phyloP scores from a whole-genome alignment of 2,113 vertebrate genomes.

The Macroglossus sobrinus region DNA sequence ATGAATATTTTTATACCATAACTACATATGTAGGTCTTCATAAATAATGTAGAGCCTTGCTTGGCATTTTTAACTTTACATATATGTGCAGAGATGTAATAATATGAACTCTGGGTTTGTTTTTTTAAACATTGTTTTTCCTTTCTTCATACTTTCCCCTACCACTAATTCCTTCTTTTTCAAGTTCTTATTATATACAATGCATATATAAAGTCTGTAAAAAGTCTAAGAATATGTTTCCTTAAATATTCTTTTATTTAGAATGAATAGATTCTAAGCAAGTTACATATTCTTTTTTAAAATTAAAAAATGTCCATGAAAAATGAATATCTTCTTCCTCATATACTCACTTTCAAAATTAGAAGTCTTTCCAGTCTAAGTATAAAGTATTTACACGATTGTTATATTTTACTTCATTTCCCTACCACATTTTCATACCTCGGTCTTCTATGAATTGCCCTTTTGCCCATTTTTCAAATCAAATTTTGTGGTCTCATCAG shows the following conservation, averaged over 20 bases:
- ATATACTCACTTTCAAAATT: not conserved
- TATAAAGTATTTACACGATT: not conserved
- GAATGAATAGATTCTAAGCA: not conserved
- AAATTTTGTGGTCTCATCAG: not conserved
- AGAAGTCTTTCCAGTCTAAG: not conserved
- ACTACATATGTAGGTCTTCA: not conserved
- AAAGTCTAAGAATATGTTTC: not conserved
- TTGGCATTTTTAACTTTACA: not conserved
- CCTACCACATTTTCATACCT: not conserved
- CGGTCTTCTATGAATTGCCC: not conserved
- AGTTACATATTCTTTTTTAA: not conserved
- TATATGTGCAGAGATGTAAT: not conserved
- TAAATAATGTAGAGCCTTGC: not conserved
- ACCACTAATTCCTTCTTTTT: not conserved
- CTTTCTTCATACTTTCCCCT: not conserved
- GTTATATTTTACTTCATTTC: not conserved
- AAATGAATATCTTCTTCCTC: not conserved
- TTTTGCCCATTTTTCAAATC: not conserved
- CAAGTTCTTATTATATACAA: not conserved
- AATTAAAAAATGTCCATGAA: not conserved
- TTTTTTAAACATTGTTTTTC: not conserved
- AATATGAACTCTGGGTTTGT: not conserved
- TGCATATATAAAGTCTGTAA: not conserved
- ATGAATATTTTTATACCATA: not conserved
- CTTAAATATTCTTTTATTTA: not conserved